Base-by-base conservation (phyloP, 2,797 vertebrate genomes). In the Epinephelus malabaricus region DNA sequence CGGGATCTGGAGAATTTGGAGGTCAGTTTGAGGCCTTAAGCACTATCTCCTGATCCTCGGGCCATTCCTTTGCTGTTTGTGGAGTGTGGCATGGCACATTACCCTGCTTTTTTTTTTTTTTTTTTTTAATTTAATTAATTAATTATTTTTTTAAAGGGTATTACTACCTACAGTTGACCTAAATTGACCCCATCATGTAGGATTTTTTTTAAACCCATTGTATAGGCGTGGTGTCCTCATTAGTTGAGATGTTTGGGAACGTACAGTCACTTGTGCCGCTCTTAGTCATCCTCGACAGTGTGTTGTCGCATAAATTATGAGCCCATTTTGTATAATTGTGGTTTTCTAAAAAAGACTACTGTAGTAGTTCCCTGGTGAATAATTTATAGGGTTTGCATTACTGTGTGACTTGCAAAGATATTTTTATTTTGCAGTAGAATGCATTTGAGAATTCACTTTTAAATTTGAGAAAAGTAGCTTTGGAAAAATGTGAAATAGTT, bases 291-390 rank as follows among this genome's bases (percentile, higher is more conserved):
- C 69, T 58, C 40, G n/a, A 69, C 63, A 64, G 64, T 67, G 46
- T 74, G 58, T 69, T 6, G 7, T 68, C 5, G n/a, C 65, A 65
- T 79, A 64, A 71, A 82, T 86, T 47, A 79, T 66, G 47, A 84
- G 51, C 34, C 45, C 21, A 81, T 55, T 69, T 67, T 67, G 43
- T 81, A 23, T 69, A 62, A 64, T 79, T 80, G 71, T 68, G 75
- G 86, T 75, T 81, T 78, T 65, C 64, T 59, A 76, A 75, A 82
- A 87, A 86, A 58, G 18, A 55, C 23, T 6, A 76, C 34, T 34
- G 2, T 8, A 34, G 17, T 27, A 8, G 38, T 12, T 12, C 72
- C 38, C 23, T 23, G 27, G 15, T 25, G 53, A 56, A 27, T 54
- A 27, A 55, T 85, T 73, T 70, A 40, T 71, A 65, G 21, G 15